Evolutionary conservation across 1,140 invertebrate genomes (phyloP).

Genomic region (Tetraneura akinire): DNA sequence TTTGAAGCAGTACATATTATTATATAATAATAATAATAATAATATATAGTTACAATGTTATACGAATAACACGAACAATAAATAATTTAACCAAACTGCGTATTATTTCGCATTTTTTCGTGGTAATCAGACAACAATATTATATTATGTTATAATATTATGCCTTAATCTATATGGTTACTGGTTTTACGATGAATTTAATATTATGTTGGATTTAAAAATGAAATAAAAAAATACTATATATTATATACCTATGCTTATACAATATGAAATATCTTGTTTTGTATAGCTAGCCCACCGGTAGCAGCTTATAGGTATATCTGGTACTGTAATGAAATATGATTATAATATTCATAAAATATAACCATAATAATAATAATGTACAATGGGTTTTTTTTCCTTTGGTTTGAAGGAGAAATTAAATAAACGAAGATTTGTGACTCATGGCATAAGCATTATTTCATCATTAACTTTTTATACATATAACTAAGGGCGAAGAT

Average conservation of each 20-base stretch:
- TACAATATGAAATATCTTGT: background rate
- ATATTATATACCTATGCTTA: background rate
- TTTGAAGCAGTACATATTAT: too few relatives aligned
- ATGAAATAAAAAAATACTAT: background rate
- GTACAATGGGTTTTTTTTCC: background rate
- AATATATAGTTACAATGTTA: too few relatives aligned
- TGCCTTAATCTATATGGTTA: too few relatives aligned
- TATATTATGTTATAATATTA: too few relatives aligned
- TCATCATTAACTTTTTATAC: slow-evolving; percentile 26
- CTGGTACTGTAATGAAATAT: slow-evolving; percentile 19
- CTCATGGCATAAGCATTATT: slow-evolving; percentile 19
- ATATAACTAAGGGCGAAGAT: slow-evolving; percentile 26
- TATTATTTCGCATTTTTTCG: too few relatives aligned
- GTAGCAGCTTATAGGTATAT: background rate
- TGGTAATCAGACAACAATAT: too few relatives aligned
- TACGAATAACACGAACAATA: too few relatives aligned
- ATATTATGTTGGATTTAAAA: background rate
- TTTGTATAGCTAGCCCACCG: background rate
- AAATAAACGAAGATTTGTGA: slow-evolving; percentile 31
- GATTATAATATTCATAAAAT: slow-evolving; percentile 31
- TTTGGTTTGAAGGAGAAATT: background rate
- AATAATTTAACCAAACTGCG: too few relatives aligned
- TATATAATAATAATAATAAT: too few relatives aligned
- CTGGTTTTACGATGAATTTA: background rate
- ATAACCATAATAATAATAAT: too few relatives aligned